Percentiles rank a stretch among this genome's conserved stretches.
phyloP scores from a whole-genome alignment of 2,797 vertebrate species.

The Chaetophractus vellerosus region DNA sequence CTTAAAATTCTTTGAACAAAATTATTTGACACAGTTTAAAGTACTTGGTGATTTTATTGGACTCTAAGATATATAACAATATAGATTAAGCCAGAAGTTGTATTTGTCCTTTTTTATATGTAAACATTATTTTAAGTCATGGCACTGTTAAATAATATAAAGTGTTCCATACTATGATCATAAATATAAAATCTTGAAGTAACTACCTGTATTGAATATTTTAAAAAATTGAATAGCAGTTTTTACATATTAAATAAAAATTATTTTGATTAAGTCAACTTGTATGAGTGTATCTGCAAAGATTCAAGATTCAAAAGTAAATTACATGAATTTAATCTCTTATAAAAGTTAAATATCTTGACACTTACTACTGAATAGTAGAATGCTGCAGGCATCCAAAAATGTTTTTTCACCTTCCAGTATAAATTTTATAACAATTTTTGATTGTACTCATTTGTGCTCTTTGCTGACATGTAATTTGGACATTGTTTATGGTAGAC shows the following conservation, averaged over 20 bases:
- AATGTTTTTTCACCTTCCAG: constrained; percentile 54
- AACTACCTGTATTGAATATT: not conserved
- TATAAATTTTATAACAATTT: not conserved
- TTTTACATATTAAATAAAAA: constrained; percentile 39
- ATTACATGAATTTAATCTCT: constrained; percentile 31
- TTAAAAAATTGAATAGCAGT: not conserved
- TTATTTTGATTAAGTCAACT: constrained; percentile 53
- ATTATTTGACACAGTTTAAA: constrained; percentile 63
- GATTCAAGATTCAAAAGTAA: constrained; percentile 56
- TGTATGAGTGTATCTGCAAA: constrained; percentile 36
- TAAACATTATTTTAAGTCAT: constrained; percentile 11
- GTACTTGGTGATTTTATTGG: constrained; percentile 30
- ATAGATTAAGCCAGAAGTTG: constrained; percentile 38
- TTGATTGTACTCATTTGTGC: constrained; percentile 31
- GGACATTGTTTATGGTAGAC: not conserved
- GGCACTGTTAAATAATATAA: constrained; percentile 10
- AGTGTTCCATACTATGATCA: not conserved
- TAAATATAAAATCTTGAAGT: constrained; percentile 53
- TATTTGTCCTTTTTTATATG: not conserved
- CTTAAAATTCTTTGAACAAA: constrained; percentile 28
- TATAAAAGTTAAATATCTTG: constrained; percentile 37
- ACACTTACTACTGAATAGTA: constrained; percentile 13
- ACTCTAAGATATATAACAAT: constrained; percentile 43
- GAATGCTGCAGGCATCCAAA: constrained; percentile 30
- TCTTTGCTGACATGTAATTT: constrained; percentile 56